A percentile compares a stretch with the other conserved stretches of the same genome.
These are phyloP conservation scores for Pasiphila rectangulata DNA, from an alignment of 2,888 invertebrate genomes.

Conservation along the genomic window DNA sequence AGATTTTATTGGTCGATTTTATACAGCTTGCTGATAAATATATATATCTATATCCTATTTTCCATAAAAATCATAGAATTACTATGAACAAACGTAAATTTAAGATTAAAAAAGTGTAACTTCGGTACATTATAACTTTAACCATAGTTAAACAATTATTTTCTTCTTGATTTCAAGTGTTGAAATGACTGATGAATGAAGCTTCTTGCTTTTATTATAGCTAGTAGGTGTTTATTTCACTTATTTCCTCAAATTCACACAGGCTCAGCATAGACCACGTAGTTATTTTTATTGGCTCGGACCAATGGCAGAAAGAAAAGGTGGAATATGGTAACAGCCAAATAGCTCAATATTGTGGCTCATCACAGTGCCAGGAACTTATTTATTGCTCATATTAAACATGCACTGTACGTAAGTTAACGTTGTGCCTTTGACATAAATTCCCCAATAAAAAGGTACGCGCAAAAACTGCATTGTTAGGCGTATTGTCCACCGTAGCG, in stretches of 20 bases:
- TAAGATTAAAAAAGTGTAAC: conserved; percentile 12
- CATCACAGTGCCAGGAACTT: conserved; percentile 9
- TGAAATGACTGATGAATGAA: conserved; percentile 56
- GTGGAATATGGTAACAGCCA: neutral
- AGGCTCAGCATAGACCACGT: neutral
- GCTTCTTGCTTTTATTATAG: conserved; percentile 22
- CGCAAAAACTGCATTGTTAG: conserved; percentile 6
- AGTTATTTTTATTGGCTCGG: neutral
- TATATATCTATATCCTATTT: no score
- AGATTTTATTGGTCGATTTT: neutral
- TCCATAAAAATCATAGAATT: no score
- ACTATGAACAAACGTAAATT: neutral
- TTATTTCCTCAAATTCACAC: neutral
- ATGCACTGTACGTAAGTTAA: conserved; percentile 6
- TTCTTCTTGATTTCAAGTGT: conserved; percentile 40
- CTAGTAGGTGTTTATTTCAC: neutral
- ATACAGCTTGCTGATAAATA: neutral
- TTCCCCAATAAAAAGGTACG: conserved; percentile 12
- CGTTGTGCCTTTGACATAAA: conserved; percentile 23
- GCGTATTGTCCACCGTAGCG: conserved; percentile 5
- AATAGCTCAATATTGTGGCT: conserved; percentile 8
- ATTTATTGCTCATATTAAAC: conserved; percentile 13
- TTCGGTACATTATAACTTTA: conserved; percentile 33
- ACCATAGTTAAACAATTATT: conserved; percentile 30
- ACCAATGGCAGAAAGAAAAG: neutral